These are phyloP conservation scores for Cydia amplana DNA, from an alignment of 1,140 invertebrate genomes.

Conservation along the genomic window DNA sequence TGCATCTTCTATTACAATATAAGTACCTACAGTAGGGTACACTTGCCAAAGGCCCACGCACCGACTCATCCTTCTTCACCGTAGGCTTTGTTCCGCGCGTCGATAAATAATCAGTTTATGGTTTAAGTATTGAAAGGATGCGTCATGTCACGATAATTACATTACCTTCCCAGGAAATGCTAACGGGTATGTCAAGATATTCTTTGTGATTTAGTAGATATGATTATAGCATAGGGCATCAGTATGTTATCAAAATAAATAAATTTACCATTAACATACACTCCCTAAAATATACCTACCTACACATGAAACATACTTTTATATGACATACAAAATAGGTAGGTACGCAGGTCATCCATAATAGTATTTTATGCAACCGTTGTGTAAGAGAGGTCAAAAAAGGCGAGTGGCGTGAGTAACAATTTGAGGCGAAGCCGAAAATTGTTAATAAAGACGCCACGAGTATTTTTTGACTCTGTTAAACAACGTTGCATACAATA, in stretches of 20 bases:
- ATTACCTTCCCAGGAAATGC: background rate
- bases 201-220: constrained; percentile 13
- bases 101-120: constrained; percentile 14
- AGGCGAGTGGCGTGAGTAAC: too few species aligned
- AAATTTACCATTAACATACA: background rate
- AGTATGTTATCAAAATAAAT: background rate
- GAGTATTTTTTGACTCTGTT: too few species aligned
- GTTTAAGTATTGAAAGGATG: constrained; percentile 13
- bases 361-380: too few species aligned
- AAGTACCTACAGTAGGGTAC: background rate
- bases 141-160: constrained; percentile 16
- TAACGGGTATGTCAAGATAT: background rate
- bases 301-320: too few species aligned
- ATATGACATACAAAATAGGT: too few species aligned
- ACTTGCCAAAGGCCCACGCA: background rate
- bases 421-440: too few species aligned
- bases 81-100: constrained; percentile 2
- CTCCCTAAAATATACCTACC: too few species aligned
- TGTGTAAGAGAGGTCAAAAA: too few species aligned
- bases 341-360: too few species aligned
- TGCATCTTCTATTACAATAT: background rate
- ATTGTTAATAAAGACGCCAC: too few species aligned
- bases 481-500: too few species aligned
- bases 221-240: background rate
- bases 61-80: background rate